These are phyloP conservation scores for Meloidogyne exigua DNA, from an alignment of 1,140 invertebrate species.

Conservation along the genomic window DNA sequence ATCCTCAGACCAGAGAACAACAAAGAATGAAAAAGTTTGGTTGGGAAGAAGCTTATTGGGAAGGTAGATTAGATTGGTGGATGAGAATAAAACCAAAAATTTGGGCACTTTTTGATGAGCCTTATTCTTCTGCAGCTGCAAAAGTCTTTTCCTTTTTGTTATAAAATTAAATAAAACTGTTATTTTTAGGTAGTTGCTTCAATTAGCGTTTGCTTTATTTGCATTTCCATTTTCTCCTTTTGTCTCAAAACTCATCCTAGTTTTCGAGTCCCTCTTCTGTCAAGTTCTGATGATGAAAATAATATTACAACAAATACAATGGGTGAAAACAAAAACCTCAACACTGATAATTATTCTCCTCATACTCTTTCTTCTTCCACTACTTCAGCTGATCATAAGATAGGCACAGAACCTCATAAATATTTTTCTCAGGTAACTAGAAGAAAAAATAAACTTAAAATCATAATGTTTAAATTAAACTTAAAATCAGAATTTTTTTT, in stretches of 20 bases:
- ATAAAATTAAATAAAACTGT: neutral
- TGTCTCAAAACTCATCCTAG: conserved; percentile 84
- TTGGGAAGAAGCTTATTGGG: conserved; percentile 75
- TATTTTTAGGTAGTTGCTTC: conserved; percentile 85
- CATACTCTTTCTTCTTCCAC: neutral
- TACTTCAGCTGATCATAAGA: conserved; percentile 32
- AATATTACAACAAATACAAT: neutral
- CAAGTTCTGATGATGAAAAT: conserved; percentile 2
- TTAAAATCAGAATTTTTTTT: neutral
- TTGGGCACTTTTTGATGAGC: conserved; percentile 87
- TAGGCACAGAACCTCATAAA: conserved; percentile 43
- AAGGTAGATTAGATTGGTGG: conserved; percentile 48
- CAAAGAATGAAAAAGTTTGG: conserved; percentile 78
- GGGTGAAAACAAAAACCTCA: conserved; percentile 15
- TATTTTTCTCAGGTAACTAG: conserved; percentile 45
- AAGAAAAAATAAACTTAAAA: conserved; percentile 6
- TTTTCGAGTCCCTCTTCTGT: conserved; percentile 40
- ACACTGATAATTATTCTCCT: conserved; percentile 12
- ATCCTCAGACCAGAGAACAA: conserved; percentile 71
- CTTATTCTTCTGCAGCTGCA: conserved; percentile 73
- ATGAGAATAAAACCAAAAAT: conserved; percentile 72
- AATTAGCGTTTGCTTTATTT: conserved; percentile 95
- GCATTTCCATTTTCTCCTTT: conserved; percentile 93
- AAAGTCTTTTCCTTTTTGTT: conserved; percentile 29
- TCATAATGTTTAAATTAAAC: neutral